Evolutionary conservation across 2,888 invertebrate genomes (phyloP).

Genomic region (Heliconius charithonia): DNA sequence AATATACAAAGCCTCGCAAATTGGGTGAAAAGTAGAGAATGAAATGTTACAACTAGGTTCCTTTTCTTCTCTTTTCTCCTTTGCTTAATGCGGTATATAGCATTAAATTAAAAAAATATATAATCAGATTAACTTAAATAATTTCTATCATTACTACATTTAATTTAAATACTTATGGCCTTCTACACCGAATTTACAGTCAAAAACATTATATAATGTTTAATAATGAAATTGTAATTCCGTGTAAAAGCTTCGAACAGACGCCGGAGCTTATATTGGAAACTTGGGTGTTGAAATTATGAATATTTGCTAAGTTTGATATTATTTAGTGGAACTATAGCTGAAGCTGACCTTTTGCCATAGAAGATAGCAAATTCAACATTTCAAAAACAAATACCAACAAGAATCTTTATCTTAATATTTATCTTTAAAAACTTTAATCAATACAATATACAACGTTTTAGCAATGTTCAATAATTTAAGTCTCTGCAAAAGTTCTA

Average conservation of each 20-base stretch:
- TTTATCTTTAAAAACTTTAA: background rate
- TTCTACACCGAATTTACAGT: too few species aligned
- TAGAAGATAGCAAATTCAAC: background rate
- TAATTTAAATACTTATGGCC: too few species aligned
- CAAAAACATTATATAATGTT: background rate
- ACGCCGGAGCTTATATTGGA: background rate
- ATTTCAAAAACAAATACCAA: background rate
- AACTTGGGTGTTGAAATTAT: background rate
- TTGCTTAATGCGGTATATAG: too few species aligned
- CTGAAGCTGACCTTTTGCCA: background rate
- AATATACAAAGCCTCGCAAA: too few species aligned
- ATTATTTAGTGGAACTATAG: background rate
- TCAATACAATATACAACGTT: background rate
- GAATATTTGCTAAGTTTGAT: slow-evolving; percentile 7
- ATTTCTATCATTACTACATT: too few species aligned
- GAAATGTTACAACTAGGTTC: too few species aligned
- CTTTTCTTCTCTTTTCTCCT: too few species aligned
- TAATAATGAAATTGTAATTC: background rate
- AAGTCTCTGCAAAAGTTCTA: background rate
- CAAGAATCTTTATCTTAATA: background rate
- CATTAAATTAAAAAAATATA: too few species aligned
- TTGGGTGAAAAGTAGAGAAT: too few species aligned
- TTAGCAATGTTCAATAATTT: background rate
- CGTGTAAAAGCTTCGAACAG: background rate
- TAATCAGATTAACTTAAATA: too few species aligned